Evolutionary conservation across 2,888 invertebrate species (phyloP), one percentile per base, ranked within the genome.

Genomic region (Pandemis cinnamomeana): DNA sequence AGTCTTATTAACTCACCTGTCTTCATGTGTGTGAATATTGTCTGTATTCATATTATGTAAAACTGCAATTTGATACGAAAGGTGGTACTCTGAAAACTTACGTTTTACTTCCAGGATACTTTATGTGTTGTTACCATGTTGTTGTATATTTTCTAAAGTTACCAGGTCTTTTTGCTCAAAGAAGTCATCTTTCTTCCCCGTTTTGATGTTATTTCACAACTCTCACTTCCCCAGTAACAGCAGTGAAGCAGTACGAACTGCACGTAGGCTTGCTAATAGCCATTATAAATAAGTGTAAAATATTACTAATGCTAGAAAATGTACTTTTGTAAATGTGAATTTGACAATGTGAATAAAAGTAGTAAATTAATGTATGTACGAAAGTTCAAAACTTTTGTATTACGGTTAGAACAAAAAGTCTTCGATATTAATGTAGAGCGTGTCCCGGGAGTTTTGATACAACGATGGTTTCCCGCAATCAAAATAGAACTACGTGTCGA

Each of bases 101-200:
- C 48, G 20, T 73, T 73, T 67, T 73, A 74, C 70, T 74, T 74
- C 71, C 71, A 67, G 62, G 66, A 27, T 73, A 68, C 13, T 53
- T 63, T 48, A 42, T 53, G 11, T 66, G 27, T 66, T 46, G 44
- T 62, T 46, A 69, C 36, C 10, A 51, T n/a, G n/a, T 64, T 69
- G 20, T 41, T 64, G n/a, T 42, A 51, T 51, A 67, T 61, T 8
- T 48, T 60, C 27, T 58, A 27, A 7, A 11, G 15, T 20, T 55
- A 55, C 20, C 55, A 20, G 3, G 27, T 42, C n/a, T 36, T 42
- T n/a, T 42, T 72, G 72, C 63, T 72, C 69, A 72, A 69, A 63
- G 42, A 44, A 27, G 27, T 27, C 7, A 13, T 2, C 15, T 53
- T n/a, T 53, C 7, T 55, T 7, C 20, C 15, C 5, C 11, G 13